Conservation (phyloP, 1,140 invertebrate species). For the Drosophila setifemur region DNA sequence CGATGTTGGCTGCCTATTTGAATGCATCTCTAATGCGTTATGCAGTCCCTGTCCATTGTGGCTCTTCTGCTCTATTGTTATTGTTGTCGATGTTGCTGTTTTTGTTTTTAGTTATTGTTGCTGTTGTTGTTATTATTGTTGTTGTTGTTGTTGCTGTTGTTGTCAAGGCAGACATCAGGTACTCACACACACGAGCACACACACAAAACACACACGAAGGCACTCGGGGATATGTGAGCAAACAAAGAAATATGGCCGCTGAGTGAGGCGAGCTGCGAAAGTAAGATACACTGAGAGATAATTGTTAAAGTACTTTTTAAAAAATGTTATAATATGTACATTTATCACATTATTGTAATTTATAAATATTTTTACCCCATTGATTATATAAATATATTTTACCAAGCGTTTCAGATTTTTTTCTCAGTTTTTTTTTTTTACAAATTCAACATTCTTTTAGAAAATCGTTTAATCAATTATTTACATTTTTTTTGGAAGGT, state of each 20-base stretch:
- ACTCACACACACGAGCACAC: background rate
- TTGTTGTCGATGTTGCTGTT: background rate
- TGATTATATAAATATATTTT: too few species aligned
- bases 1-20: constrained; percentile 10
- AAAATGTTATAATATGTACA: too few species aligned
- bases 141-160: background rate
- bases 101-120: background rate
- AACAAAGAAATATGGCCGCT: constrained; percentile 18
- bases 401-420: too few species aligned
- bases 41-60: constrained; percentile 38
- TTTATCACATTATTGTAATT: too few species aligned
- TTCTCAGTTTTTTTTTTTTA: too few species aligned
- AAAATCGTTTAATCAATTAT: too few species aligned
- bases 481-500: too few species aligned
- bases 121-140: background rate
- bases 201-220: background rate
- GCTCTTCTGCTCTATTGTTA: constrained; percentile 4
- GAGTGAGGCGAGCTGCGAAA: background rate
- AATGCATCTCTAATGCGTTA: constrained; percentile 40
- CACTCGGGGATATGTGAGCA: constrained; percentile 2
- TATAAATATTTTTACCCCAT: too few species aligned
- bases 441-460: too few species aligned
- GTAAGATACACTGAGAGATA: background rate
- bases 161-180: constrained; percentile 6
- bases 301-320: background rate